These are phyloP conservation scores for Siniperca undulata DNA, from an alignment of 2,797 vertebrate genomes.

Conservation along the genomic window DNA sequence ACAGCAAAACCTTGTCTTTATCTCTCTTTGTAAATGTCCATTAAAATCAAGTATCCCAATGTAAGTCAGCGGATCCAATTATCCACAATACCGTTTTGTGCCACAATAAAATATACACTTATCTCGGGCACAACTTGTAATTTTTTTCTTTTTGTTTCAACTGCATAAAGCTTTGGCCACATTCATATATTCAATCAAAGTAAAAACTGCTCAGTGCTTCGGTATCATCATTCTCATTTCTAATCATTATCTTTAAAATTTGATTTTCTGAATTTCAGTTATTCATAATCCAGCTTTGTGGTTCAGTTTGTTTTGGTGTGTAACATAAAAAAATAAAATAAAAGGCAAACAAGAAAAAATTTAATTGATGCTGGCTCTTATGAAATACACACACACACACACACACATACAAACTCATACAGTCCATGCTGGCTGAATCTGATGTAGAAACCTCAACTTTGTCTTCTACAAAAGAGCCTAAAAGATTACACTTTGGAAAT, in stretches of 20 bases:
- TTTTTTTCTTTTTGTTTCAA: constrained; percentile 85
- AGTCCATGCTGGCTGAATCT: constrained; percentile 85
- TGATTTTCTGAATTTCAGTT: constrained; percentile 77
- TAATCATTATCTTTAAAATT: constrained; percentile 75
- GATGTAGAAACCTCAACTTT: constrained; percentile 74
- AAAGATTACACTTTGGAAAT: constrained; percentile 87
- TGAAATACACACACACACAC: constrained; percentile 65
- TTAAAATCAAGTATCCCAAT: constrained; percentile 90
- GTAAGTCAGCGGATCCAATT: constrained; percentile 84
- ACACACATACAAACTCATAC: constrained; percentile 57
- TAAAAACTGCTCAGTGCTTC: constrained; percentile 92
- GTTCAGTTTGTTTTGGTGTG: constrained; percentile 86
- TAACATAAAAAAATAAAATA: constrained; percentile 65
- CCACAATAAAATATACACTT: constrained; percentile 89
- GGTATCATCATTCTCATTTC: constrained; percentile 74
- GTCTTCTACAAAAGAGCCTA: constrained; percentile 80
- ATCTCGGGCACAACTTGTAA: constrained; percentile 83
- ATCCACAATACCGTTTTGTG: constrained; percentile 80
- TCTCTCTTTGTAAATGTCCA: constrained; percentile 88
- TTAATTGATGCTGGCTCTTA: constrained; percentile 86
- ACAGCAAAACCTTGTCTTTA: constrained; percentile 88
- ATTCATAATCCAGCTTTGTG: constrained; percentile 82
- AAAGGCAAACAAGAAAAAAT: constrained; percentile 69
- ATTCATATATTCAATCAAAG: constrained; percentile 91
- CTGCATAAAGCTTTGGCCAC: constrained; percentile 96